Evolutionary conservation across 2,888 invertebrate species (phyloP), one percentile per base, ranked within the genome.

Genomic region (Aleiodes alternator): DNA sequence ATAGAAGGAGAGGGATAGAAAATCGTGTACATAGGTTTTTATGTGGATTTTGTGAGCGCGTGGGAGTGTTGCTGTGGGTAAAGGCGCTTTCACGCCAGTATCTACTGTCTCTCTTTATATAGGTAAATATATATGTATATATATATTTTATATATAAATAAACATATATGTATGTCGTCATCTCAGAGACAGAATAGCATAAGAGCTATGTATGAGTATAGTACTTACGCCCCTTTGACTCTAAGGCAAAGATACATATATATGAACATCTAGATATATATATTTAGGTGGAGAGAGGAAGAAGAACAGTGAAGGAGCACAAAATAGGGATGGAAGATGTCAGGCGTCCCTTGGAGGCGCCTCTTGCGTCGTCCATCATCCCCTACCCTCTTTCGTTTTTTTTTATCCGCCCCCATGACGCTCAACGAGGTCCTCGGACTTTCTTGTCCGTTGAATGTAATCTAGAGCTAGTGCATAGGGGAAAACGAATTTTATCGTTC

Each of bases 351-450:
- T 82, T 72, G 55, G 72, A 83, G 83, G 83, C 83, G 82, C 84
- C 82, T 80, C 80, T 78, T 68, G 79, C 81, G 79, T 83, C 84
- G 81, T 84, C 82, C 79, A 84, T 84, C 83, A 82, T 78, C 80
- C 80, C 79, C 78, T 75, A 72, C 77, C 76, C 38, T 57, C 31
- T n/a, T 34, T 51, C 51, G 12, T 56, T 23, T 23, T 56, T 56
- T 64, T 53, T 56, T 73, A 68, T 68, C 55, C 68, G n/a, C 56
- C 57, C 57, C 68, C 57, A 68, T 72, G 61, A 72, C 61, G 64
- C 56, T 68, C 57, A 57, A 68, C 55, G 73, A 73, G 29, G 64
- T 61, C 72, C 64, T 61, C 61, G 64, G 72, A 72, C 61, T 72
- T 64, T 72, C 72, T 64, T 38, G 72, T 38, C 71, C 57, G 34